phyloP scores from a whole-genome alignment of 2,113 vertebrate species.

The Chloebia gouldiae region DNA sequence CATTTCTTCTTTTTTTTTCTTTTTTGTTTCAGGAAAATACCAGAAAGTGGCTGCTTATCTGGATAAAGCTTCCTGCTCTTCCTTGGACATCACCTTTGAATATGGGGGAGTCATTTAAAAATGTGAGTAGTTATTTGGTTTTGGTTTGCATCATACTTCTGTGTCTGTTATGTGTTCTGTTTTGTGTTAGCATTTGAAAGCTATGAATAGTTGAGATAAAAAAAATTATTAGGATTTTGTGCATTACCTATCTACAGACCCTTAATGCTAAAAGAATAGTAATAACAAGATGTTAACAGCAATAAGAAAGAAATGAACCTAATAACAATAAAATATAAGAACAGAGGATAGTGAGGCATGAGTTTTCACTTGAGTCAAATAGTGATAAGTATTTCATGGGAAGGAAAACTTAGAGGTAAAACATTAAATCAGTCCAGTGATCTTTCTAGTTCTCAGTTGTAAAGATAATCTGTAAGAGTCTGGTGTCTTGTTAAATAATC shows the following conservation, averaged over 20 bases:
- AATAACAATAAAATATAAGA: not conserved
- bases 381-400: not conserved
- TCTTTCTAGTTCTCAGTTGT: not conserved
- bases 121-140: not conserved
- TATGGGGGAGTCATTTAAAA: not conserved
- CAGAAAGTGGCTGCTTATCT: not conserved
- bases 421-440: not conserved
- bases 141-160: accelerated
- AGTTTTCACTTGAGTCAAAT: not conserved
- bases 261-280: not conserved
- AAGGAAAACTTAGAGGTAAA: not conserved
- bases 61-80: not conserved
- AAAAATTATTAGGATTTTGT: not conserved
- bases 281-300: not conserved
- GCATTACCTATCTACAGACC: not conserved
- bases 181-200: not conserved
- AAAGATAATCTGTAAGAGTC: not conserved
- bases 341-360: not conserved
- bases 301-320: not conserved
- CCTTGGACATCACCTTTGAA: not conserved
- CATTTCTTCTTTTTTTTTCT: not conserved
- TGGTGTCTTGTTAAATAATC: not conserved
- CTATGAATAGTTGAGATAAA: not conserved
- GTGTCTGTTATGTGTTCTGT: not conserved
- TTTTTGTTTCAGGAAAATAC: not conserved